Conservation (phyloP, 2,113 vertebrate species). For the Sebastes fasciatus region DNA sequence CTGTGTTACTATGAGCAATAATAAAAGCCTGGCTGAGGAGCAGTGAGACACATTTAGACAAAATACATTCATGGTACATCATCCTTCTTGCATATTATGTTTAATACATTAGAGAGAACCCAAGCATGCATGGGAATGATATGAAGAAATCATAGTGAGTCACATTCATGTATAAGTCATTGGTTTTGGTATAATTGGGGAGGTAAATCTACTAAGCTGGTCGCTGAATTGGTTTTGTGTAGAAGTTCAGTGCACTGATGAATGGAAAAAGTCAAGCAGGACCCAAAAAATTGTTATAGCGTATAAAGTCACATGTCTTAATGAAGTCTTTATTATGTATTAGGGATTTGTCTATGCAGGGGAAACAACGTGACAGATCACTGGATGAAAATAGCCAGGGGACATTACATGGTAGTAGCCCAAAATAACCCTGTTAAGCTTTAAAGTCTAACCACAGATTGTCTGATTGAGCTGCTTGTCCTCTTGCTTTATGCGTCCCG, state of each 20-base stretch:
- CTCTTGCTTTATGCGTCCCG: slow-evolving; percentile 35
- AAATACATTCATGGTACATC: neutral
- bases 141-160: neutral
- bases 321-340: slow-evolving; percentile 56
- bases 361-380: slow-evolving; percentile 58
- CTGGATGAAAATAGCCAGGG: slow-evolving; percentile 54
- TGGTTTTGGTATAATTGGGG: neutral
- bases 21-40: neutral
- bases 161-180: neutral
- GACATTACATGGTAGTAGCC: slow-evolving; percentile 57
- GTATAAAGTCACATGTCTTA: slow-evolving; percentile 27
- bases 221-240: slow-evolving; percentile 5
- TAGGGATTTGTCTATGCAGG: slow-evolving; percentile 39
- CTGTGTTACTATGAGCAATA: neutral
- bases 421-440: slow-evolving; percentile 74
- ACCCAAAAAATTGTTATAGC: neutral
- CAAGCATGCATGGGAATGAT: neutral
- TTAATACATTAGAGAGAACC: neutral
- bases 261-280: slow-evolving; percentile 10
- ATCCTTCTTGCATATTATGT: neutral
- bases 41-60: neutral
- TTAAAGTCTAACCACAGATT: slow-evolving; percentile 72
- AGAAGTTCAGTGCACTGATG: neutral
- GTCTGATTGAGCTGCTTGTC: slow-evolving; percentile 68
- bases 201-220: neutral